Evolutionary conservation across 2,888 invertebrate genomes (phyloP).

Genomic region (Pachymerium ferrugineum): DNA sequence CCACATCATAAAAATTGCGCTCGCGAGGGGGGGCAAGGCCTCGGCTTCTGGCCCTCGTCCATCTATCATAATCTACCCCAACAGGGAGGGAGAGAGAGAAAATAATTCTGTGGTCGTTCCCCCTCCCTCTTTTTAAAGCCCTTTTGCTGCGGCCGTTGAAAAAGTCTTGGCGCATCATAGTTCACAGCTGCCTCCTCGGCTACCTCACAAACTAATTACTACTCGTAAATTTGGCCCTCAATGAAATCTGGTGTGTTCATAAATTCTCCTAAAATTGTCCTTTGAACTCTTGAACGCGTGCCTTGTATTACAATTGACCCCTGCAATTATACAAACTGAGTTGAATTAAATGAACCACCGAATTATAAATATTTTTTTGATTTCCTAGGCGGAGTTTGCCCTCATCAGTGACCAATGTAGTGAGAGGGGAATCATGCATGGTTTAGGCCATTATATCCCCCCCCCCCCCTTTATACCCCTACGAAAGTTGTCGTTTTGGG

Average conservation of each 20-base stretch:
- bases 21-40: not conserved
- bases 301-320: not conserved
- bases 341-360: not conserved
- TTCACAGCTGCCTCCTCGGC: not conserved
- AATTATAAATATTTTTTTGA: not conserved
- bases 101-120: not conserved
- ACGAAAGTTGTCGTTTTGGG: not conserved
- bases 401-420: not conserved
- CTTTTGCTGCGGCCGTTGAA: not conserved
- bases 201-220: not conserved
- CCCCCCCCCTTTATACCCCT: not conserved
- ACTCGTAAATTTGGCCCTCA: not conserved
- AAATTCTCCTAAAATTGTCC: not conserved
- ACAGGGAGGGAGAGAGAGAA: not conserved
- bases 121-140: not conserved
- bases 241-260: constrained; percentile 1
- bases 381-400: not conserved
- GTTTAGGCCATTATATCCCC: not conserved
- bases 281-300: not conserved
- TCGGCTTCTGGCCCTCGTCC: constrained; percentile 9
- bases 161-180: not conserved
- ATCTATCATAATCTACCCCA: constrained; percentile 6
- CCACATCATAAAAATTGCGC: not conserved
- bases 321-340: too few relatives aligned
- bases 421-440: not conserved